Evolutionary conservation across 37 sponge, comb jelly and placozoan genomes (phyloP).

Genomic region (Chondrosia reniformis): DNA sequence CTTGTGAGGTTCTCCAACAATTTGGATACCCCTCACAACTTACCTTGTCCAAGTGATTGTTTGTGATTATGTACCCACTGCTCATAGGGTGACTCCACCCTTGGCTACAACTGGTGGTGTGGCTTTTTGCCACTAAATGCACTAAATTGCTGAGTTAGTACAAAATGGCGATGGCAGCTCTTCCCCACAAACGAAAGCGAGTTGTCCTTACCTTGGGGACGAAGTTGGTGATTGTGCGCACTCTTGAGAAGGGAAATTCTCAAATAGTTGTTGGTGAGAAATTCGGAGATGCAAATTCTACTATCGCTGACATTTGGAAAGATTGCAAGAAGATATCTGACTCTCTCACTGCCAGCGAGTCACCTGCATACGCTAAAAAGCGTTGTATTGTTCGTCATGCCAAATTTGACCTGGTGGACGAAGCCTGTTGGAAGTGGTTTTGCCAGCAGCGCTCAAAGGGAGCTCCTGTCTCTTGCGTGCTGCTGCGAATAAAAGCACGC

Average conservation of each 20-base stretch:
- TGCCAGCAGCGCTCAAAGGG: conserved; percentile 43
- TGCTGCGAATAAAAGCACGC: conserved; percentile 31
- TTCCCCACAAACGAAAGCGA: conserved; percentile 18
- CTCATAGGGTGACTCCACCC: too few species aligned
- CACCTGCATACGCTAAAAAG: conserved; percentile 25
- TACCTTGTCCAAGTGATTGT: too few species aligned
- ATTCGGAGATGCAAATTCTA: conserved; percentile 23
- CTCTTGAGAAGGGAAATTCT: conserved; percentile 20
- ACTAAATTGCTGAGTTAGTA: conserved; percentile 6
- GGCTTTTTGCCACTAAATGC: too few species aligned
- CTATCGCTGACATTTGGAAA: conserved; percentile 41
- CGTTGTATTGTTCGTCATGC: conserved; percentile 22
- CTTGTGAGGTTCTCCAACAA: not conserved
- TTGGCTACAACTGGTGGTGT: too few species aligned
- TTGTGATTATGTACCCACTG: too few species aligned
- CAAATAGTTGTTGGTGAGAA: conserved; percentile 31
- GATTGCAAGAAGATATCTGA: conserved; percentile 24
- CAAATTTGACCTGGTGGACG: conserved; percentile 26
- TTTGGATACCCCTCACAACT: too few species aligned
- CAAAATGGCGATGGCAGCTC: not conserved
- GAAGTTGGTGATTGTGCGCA: conserved; percentile 28
- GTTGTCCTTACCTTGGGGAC: conserved; percentile 11
- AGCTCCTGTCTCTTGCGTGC: conserved; percentile 27
- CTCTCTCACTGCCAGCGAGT: conserved; percentile 9
- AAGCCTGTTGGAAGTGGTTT: conserved; percentile 38